Evolutionary conservation across 1,140 invertebrate genomes (phyloP).

Genomic region (Sesamia nonagrioides): DNA sequence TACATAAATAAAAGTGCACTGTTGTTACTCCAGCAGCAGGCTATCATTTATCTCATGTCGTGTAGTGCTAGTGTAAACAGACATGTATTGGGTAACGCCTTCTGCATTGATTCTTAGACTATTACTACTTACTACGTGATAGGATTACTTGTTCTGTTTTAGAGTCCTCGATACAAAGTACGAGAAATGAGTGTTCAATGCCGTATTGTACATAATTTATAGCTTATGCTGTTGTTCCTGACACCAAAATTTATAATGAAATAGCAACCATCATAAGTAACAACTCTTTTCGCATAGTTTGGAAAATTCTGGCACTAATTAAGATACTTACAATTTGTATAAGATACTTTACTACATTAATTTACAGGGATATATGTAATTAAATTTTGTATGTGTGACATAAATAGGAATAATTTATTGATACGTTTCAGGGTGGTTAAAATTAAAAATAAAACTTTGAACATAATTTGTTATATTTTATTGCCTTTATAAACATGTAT

Average conservation of each 20-base stretch:
- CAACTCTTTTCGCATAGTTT: too few relatives aligned
- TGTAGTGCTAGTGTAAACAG: too few relatives aligned
- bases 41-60: too few relatives aligned
- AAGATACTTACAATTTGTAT: too few relatives aligned
- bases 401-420: conserved; percentile 11
- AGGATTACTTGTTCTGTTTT: too few relatives aligned
- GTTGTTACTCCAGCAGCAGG: too few relatives aligned
- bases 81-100: too few relatives aligned
- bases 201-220: background rate
- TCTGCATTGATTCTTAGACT: too few relatives aligned
- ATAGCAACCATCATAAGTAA: too few relatives aligned
- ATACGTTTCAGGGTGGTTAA: background rate
- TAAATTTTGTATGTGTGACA: background rate
- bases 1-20: too few relatives aligned
- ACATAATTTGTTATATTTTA: conserved; percentile 1
- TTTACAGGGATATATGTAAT: background rate
- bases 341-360: background rate
- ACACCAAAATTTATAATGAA: conserved; percentile 5
- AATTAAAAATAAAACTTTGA: background rate
- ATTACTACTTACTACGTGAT: too few relatives aligned
- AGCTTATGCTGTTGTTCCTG: conserved; percentile 4
- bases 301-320: background rate
- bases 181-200: background rate
- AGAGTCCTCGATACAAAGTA: too few relatives aligned
- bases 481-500: background rate